Evolutionary conservation across 2,888 invertebrate genomes (phyloP).

Genomic region (Mythimna lalbum): DNA sequence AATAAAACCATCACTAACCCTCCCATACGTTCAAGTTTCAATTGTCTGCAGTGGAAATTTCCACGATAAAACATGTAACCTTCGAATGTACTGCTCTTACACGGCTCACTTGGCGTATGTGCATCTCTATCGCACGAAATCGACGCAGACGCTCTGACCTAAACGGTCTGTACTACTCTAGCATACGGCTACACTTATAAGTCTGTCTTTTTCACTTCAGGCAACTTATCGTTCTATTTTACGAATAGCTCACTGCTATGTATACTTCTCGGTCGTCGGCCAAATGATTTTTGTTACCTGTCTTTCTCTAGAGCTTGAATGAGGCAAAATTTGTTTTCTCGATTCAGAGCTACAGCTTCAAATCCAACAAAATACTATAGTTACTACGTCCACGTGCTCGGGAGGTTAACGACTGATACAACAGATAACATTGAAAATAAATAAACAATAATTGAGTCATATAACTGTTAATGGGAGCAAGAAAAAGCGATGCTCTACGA

Average conservation of each 20-base stretch:
- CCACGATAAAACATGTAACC: constrained; percentile 89
- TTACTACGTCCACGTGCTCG: constrained; percentile 87
- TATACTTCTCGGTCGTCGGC: constrained; percentile 90
- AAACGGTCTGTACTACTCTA: constrained; percentile 80
- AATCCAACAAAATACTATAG: constrained; percentile 88
- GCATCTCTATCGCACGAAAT: constrained; percentile 80
- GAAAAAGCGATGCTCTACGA: constrained; percentile 30
- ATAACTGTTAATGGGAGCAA: constrained; percentile 44
- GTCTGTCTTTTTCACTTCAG: constrained; percentile 78
- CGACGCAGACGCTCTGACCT: constrained; percentile 88
- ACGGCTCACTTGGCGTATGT: constrained; percentile 68
- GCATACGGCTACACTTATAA: constrained; percentile 71
- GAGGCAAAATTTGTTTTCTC: constrained; percentile 87
- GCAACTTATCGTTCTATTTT: constrained; percentile 88
- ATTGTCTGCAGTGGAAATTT: constrained; percentile 90
- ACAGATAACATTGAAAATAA: constrained; percentile 86
- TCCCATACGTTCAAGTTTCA: constrained; percentile 87
- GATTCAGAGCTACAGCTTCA: constrained; percentile 90
- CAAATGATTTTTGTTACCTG: constrained; percentile 89
- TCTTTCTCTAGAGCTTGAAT: constrained; percentile 91
- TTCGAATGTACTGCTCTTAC: constrained; percentile 80
- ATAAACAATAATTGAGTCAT: constrained; percentile 80
- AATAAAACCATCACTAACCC: constrained; percentile 71
- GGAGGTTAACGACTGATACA: constrained; percentile 88
- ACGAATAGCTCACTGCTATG: constrained; percentile 90